A percentile compares a stretch with the other conserved stretches of the same genome.
Conservation (phyloP, 2,888 invertebrate species). For the Meliscaeva auricollis region DNA sequence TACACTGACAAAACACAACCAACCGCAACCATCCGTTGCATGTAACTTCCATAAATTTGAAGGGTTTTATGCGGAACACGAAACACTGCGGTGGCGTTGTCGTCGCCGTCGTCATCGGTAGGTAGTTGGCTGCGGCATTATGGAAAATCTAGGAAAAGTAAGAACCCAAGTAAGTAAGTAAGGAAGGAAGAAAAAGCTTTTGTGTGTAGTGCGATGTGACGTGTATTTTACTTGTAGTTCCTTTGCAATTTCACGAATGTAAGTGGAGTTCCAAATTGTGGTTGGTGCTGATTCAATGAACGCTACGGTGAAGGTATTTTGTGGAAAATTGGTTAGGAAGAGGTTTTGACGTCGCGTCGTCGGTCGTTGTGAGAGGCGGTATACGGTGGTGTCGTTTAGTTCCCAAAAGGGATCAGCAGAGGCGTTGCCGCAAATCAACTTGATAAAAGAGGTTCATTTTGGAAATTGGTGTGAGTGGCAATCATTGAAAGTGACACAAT, state of each 20-base stretch:
- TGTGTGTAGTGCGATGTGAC: constrained; percentile 1
- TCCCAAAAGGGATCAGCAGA: constrained; percentile 11
- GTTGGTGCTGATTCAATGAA: constrained; percentile 50
- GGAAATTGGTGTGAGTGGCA: not conserved
- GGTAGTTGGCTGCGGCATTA: too few species aligned
- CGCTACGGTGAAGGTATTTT: constrained; percentile 46
- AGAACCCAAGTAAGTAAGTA: not conserved
- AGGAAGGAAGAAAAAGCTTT: constrained; percentile 8
- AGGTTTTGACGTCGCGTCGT: constrained; percentile 9
- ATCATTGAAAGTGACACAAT: constrained; percentile 5
- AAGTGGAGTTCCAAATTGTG: constrained; percentile 45
- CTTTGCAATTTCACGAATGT: constrained; percentile 29
- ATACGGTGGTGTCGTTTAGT: constrained; percentile 1
- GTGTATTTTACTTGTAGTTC: not conserved
- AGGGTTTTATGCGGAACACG: constrained; percentile 37
- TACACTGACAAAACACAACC: constrained; percentile 23
- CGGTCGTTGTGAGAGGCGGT: not conserved
- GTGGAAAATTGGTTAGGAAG: constrained; percentile 22
- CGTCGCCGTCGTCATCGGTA: not conserved
- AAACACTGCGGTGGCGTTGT: not conserved
- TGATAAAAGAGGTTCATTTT: constrained; percentile 11
- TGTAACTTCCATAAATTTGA: constrained; percentile 42
- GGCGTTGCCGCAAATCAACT: constrained; percentile 19
- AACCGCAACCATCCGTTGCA: constrained; percentile 39
- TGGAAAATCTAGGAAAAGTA: too few species aligned